Conservation (phyloP, 2,888 invertebrate species). For the Choristoneura rosaceana region DNA sequence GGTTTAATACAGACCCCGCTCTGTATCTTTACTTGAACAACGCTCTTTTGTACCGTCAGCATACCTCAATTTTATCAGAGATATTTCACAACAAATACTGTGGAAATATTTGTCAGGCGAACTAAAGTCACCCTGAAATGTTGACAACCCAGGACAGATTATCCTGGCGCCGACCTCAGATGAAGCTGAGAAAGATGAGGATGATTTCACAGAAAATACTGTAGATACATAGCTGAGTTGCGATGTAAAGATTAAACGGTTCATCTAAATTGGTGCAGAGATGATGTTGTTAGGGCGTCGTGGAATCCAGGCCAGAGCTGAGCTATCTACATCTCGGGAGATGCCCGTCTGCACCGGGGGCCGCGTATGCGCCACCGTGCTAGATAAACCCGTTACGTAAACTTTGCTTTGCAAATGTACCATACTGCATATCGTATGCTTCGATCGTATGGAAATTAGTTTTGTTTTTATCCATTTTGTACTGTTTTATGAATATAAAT, state of each 20-base stretch:
- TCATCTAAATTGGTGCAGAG: conserved; percentile 2
- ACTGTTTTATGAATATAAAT: too few species aligned
- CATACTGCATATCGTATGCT: too few species aligned
- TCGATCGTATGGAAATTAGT: too few species aligned
- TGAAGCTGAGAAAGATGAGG: too few species aligned
- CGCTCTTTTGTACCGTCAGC: not conserved
- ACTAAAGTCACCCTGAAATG: too few species aligned
- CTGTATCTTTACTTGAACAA: conserved; percentile 2
- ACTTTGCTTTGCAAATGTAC: not conserved
- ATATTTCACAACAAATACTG: not conserved
- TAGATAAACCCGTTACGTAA: not conserved
- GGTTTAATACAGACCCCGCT: not conserved
- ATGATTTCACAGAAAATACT: not conserved
- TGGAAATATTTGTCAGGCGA: not conserved
- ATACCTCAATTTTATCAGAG: not conserved
- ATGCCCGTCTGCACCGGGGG: not conserved
- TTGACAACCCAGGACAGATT: too few species aligned
- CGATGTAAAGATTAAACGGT: conserved; percentile 1
- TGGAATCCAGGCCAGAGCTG: conserved; percentile 19
- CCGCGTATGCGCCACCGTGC: not conserved
- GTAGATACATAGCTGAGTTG: not conserved
- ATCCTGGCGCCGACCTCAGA: too few species aligned
- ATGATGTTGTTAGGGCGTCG: not conserved
- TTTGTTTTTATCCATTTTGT: too few species aligned
- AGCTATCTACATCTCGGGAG: conserved; percentile 22